Percentiles rank a stretch among this genome's conserved stretches.
Conservation (phyloP, 2,797 vertebrate species). For the Melanotaenia parkinsoni region DNA sequence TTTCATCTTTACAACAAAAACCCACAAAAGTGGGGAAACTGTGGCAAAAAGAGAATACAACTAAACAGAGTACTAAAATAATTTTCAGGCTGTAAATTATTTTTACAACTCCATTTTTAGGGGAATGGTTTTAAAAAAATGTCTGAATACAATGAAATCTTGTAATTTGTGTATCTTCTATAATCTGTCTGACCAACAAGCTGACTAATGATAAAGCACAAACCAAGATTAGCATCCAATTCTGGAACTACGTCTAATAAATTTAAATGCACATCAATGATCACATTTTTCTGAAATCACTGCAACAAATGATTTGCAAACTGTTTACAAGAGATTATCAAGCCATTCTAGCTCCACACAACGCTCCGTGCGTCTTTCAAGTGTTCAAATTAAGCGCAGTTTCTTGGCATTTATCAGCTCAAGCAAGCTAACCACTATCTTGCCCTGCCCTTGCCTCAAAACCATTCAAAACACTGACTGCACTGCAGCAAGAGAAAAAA, state of each 20-base stretch:
- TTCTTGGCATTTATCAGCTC: slow-evolving; percentile 51
- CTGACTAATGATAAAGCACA: too few relatives aligned
- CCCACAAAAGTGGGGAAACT: too few relatives aligned
- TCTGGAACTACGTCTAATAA: too few relatives aligned
- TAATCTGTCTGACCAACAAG: too few relatives aligned
- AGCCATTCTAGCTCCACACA: not conserved
- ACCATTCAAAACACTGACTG: slow-evolving; percentile 54
- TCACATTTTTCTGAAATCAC: too few relatives aligned
- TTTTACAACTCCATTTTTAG: not conserved
- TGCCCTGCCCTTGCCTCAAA: slow-evolving; percentile 66
- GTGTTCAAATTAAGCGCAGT: slow-evolving; percentile 21
- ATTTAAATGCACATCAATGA: too few relatives aligned
- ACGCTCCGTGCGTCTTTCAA: not conserved
- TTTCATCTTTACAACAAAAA: too few relatives aligned
- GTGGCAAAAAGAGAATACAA: too few relatives aligned
- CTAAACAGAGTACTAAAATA: not conserved
- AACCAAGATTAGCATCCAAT: too few relatives aligned
- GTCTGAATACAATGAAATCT: not conserved
- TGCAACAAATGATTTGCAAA: too few relatives aligned
- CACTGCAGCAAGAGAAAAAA: slow-evolving; percentile 21
- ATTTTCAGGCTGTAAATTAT: not conserved
- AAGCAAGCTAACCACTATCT: slow-evolving; percentile 54
- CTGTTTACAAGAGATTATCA: too few relatives aligned
- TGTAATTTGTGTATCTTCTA: too few relatives aligned
- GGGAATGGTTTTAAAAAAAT: not conserved